Conservation (phyloP, 2,888 invertebrate genomes). For the Halictus quadricinctus region DNA sequence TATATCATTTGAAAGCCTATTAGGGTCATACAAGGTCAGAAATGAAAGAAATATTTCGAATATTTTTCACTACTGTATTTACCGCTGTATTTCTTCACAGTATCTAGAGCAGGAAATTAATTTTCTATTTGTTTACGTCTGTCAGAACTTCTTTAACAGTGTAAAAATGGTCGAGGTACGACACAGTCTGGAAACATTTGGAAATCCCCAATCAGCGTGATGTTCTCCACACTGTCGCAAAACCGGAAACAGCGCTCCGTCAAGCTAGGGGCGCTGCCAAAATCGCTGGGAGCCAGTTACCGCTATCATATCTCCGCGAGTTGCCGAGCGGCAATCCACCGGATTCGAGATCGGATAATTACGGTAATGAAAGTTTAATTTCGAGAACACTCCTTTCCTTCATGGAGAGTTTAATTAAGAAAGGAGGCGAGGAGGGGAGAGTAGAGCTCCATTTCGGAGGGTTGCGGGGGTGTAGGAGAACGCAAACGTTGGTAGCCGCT, state of each 20-base stretch:
- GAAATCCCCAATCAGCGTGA: neutral
- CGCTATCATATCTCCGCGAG: neutral
- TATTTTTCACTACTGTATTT: too few relatives aligned
- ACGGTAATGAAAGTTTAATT: conserved; percentile 19
- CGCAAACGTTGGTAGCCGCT: neutral
- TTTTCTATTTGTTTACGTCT: neutral
- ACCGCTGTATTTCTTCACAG: too few relatives aligned
- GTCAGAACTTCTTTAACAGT: neutral
- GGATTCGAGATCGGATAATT: conserved; percentile 5
- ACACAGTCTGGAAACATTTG: neutral
- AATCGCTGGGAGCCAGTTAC: neutral
- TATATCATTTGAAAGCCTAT: too few relatives aligned
- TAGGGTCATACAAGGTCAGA: too few relatives aligned
- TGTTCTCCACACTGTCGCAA: neutral
- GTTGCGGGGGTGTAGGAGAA: neutral
- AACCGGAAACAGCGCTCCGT: neutral
- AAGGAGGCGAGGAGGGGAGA: neutral
- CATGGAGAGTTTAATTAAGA: conserved; percentile 25
- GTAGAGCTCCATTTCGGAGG: neutral
- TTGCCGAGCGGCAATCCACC: neutral
- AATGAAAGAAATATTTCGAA: too few relatives aligned
- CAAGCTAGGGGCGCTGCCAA: neutral
- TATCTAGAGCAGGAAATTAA: neutral
- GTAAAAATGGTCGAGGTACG: neutral
- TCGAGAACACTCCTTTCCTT: conserved; percentile 5